These are phyloP conservation scores for Sphaeridia pumilis DNA, from an alignment of 2,888 invertebrate genomes.

Conservation along the genomic window DNA sequence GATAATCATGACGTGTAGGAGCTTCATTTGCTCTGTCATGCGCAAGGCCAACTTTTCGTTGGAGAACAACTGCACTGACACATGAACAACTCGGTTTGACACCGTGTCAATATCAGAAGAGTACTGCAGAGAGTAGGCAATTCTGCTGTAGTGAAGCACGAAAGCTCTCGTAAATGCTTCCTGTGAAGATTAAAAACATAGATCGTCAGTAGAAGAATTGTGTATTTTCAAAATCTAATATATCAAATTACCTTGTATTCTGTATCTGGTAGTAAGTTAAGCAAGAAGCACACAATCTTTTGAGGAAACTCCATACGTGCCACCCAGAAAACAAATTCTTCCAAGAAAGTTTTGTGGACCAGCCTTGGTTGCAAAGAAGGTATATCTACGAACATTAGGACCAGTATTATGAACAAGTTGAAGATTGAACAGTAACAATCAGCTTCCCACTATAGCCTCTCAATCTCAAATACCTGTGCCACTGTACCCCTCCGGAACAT, in stretches of 20 bases:
- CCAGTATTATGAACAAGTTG: background rate
- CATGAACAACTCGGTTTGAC: slow-evolving; percentile 92
- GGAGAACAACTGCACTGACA: slow-evolving; percentile 89
- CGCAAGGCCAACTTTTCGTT: slow-evolving; percentile 80
- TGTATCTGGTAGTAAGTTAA: slow-evolving; percentile 90
- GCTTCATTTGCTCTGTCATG: slow-evolving; percentile 79
- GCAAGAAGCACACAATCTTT: slow-evolving; percentile 83
- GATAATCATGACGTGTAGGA: slow-evolving; percentile 85
- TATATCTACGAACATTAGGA: slow-evolving; percentile 45
- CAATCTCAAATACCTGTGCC: slow-evolving; percentile 42
- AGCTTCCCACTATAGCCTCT: slow-evolving; percentile 1
- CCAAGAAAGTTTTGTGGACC: slow-evolving; percentile 71
- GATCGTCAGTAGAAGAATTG: background rate
- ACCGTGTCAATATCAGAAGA: slow-evolving; percentile 79
- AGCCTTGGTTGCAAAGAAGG: slow-evolving; percentile 66
- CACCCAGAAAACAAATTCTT: slow-evolving; percentile 97
- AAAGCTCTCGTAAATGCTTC: slow-evolving; percentile 87
- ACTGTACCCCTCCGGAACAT: slow-evolving; percentile 61
- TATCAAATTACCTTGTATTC: slow-evolving; percentile 89
- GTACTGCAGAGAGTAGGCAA: slow-evolving; percentile 77
- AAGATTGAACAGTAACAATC: slow-evolving; percentile 1
- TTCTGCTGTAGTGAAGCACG: slow-evolving; percentile 90
- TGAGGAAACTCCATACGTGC: slow-evolving; percentile 96
- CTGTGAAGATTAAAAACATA: slow-evolving; percentile 41
- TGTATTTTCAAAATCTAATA: slow-evolving; percentile 8